phyloP scores from a whole-genome alignment of 2,888 invertebrate genomes.

The Augiades crinisus region DNA sequence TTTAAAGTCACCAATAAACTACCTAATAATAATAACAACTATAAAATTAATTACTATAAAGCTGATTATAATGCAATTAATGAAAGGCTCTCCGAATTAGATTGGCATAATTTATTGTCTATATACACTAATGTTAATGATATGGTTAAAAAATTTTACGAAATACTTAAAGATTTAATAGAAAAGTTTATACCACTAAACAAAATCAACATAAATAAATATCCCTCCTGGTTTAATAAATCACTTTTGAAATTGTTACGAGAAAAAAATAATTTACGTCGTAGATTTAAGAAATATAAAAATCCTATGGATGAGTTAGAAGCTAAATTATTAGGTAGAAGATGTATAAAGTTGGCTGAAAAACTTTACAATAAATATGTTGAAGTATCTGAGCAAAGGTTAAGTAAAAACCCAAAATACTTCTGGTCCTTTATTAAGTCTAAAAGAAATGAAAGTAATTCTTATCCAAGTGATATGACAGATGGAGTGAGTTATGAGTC shows the following conservation, averaged over 20 bases:
- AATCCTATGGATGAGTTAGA: constrained; percentile 1
- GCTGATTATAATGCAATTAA: neutral
- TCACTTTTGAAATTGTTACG: neutral
- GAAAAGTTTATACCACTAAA: neutral
- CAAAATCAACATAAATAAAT: neutral
- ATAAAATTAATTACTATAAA: neutral
- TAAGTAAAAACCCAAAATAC: too few species aligned
- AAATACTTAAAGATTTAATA: neutral
- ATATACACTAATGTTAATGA: neutral
- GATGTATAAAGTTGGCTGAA: constrained; percentile 8
- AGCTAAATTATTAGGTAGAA: constrained; percentile 6
- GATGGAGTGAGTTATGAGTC: constrained; percentile 11
- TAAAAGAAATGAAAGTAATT: neutral
- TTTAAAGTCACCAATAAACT: neutral
- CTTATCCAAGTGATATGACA: constrained; percentile 1
- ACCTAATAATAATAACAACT: neutral
- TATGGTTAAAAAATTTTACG: neutral
- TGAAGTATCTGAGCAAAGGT: too few species aligned
- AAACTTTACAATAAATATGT: constrained; percentile 1
- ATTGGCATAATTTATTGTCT: neutral
- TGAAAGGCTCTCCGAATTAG: neutral
- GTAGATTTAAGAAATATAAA: constrained; percentile 11
- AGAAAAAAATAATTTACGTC: constrained; percentile 1
- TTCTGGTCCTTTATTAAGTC: too few species aligned
- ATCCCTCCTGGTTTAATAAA: neutral